Base-by-base conservation (phyloP, 2,888 invertebrate genomes). In the Athetis lepigone region DNA sequence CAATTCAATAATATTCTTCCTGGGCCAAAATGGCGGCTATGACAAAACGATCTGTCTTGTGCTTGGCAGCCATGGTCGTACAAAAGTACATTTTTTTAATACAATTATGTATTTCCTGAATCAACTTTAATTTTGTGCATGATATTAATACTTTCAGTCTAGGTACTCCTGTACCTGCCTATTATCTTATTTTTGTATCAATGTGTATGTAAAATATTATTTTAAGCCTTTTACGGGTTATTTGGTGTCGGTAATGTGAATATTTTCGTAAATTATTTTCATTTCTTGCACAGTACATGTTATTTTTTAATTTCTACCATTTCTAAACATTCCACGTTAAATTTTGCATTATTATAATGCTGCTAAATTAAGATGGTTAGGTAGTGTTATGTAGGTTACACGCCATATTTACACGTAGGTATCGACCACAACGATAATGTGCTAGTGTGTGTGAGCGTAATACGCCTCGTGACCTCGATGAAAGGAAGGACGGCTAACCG, bases 391-490 rank as follows among this genome's bases (percentile, higher is more conserved):
- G 63, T 79, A 78, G 70, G 69, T 71, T 67, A 73, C 68, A 78
- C 78, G 78, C 70, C 75, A 74, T 80, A 71, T 68, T 70, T 79
- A 76, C 70, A 73, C 73, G 75, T 79, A 71, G 52, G 59, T 69
- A 61, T 46, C 66, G 49, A 47, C 63, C 50, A 69, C 66, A 52
- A 70, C 73, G 46, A 66, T 65, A 60, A 76, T 88, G 86, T 86
- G 84, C 72, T 90, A 85, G 93, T 93, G 94, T 94, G 93, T 86
- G 93, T 92, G 89, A 88, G 87, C 85, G 80, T 89, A 82, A 60
- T 86, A 90, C 86, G 82, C 75, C 82, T 84, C 87, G 90, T 94
- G 94, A 94, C 94, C 94, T 93, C 94, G 91, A 90, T 90, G 85
- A 84, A 87, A 86, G 88, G 75, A 91, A 89, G 90, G 90, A 84